Evolutionary conservation across 2,797 vertebrate genomes (phyloP).

Genomic region (Acanthornis magna): DNA sequence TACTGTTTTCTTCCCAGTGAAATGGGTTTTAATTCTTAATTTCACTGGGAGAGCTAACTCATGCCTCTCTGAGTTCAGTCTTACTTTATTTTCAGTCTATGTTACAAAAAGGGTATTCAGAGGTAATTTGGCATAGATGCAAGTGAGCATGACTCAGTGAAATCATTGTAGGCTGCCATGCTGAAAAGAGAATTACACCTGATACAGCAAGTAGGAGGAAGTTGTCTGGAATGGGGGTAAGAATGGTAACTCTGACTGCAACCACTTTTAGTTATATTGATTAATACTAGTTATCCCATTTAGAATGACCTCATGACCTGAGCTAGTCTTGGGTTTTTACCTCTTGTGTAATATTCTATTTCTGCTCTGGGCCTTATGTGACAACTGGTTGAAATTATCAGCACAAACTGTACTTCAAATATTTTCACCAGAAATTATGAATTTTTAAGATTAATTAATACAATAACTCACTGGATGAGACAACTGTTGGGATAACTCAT

Average conservation of each 20-base stretch:
- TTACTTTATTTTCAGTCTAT: background rate
- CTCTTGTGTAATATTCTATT: background rate
- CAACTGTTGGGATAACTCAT: background rate
- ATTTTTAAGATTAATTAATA: background rate
- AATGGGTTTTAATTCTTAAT: background rate
- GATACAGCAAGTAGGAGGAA: background rate
- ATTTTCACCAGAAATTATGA: background rate
- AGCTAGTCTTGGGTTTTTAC: background rate
- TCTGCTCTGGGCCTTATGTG: background rate
- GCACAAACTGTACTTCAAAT: background rate
- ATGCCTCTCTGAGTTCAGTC: background rate
- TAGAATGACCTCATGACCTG: background rate
- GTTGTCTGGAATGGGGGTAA: background rate
- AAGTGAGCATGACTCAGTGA: background rate
- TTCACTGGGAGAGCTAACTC: background rate
- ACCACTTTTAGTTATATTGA: background rate
- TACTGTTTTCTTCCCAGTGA: background rate
- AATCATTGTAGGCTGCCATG: background rate
- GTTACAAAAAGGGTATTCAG: background rate
- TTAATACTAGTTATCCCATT: background rate
- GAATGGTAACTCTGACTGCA: background rate
- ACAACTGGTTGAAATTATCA: background rate
- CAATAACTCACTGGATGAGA: background rate
- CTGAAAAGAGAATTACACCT: background rate
- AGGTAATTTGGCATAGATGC: background rate